Conservation (phyloP, 2,113 vertebrate genomes). For the Pipra filicauda region DNA sequence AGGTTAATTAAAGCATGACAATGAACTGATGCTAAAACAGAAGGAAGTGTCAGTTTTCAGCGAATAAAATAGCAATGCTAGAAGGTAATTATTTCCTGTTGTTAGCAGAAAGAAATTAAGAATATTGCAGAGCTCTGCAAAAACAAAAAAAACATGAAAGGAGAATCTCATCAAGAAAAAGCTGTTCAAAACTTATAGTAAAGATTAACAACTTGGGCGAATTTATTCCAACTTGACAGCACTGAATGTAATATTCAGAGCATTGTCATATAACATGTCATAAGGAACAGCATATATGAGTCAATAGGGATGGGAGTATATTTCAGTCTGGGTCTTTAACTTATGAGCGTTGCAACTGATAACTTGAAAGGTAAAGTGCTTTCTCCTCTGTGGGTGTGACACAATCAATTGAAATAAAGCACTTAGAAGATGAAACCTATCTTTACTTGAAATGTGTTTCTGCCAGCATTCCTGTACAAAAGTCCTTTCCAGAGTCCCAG, state of each 20-base stretch:
- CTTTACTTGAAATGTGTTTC: neutral
- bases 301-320: neutral
- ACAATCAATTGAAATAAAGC: neutral
- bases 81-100: constrained; percentile 29
- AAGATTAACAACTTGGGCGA: neutral
- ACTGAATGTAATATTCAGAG: neutral
- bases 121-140: neutral
- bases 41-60: constrained; percentile 30
- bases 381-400: neutral
- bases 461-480: neutral
- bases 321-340: neutral
- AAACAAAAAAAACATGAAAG: neutral
- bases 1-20: constrained; percentile 63
- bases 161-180: neutral
- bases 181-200: neutral
- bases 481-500: neutral
- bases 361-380: neutral
- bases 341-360: neutral
- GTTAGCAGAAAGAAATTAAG: constrained; percentile 4
- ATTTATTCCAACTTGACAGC: constrained; percentile 22
- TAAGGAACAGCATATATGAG: neutral
- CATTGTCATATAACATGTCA: neutral
- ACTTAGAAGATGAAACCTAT: neutral
- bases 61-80: neutral
- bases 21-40: constrained; percentile 41